Evolutionary conservation across 2,113 vertebrate genomes (phyloP).

Genomic region (Abramis brama): DNA sequence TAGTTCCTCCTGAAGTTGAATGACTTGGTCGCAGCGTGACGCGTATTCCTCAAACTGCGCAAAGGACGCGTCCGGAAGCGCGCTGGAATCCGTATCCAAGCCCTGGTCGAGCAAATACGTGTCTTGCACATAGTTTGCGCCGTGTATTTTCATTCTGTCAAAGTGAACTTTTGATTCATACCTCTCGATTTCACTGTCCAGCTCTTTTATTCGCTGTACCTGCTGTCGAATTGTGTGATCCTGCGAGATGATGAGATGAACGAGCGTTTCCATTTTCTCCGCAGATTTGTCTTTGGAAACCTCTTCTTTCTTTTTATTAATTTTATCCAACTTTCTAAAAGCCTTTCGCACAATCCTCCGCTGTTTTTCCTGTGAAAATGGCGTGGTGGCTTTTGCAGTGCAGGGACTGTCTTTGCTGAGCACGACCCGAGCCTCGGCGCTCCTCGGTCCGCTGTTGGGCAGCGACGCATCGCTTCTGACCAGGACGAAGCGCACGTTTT

Average conservation of each 20-base stretch:
- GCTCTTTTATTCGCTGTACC: conserved; percentile 87
- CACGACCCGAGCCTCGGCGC: conserved; percentile 92
- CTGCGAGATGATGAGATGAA: conserved; percentile 94
- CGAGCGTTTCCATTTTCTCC: conserved; percentile 93
- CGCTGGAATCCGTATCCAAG: conserved; percentile 46
- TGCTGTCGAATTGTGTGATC: conserved; percentile 97
- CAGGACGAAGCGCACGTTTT: conserved; percentile 93
- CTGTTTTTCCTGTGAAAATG: conserved; percentile 85
- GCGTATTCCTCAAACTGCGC: conserved; percentile 83
- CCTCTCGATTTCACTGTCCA: conserved; percentile 91
- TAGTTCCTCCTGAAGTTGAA: conserved; percentile 86
- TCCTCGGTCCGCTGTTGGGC: conserved; percentile 89
- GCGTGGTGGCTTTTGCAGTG: conserved; percentile 69
- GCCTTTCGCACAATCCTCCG: conserved; percentile 91
- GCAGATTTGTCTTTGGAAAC: conserved; percentile 73
- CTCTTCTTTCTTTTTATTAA: conserved; percentile 86
- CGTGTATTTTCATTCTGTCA: conserved; percentile 88
- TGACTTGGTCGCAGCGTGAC: conserved; percentile 80
- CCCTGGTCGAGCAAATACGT: conserved; percentile 85
- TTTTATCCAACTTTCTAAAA: conserved; percentile 93
- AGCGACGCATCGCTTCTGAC: conserved; percentile 90
- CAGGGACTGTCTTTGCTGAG: conserved; percentile 84
- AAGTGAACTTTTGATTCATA: conserved; percentile 89
- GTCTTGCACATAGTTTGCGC: conserved; percentile 95
- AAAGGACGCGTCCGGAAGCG: conserved; percentile 45